Percentiles rank a stretch among this genome's conserved stretches.
Conservation (phyloP, 2,888 invertebrate genomes). For the Troides oblongomaculatus region DNA sequence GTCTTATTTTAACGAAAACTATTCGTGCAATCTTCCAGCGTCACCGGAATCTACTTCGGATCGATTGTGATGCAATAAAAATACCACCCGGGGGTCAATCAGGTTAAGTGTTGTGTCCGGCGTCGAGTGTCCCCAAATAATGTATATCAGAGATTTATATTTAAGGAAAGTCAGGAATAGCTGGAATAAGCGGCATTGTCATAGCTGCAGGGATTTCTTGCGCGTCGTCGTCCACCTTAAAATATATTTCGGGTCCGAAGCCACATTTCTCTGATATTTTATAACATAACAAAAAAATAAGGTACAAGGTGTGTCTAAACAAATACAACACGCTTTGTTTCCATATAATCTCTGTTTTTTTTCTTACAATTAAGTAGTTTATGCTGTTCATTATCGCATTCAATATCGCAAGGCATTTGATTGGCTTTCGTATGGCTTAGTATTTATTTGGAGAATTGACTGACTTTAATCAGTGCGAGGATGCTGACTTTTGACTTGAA, state of each 20-base stretch:
- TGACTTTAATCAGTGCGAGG: conserved; percentile 53
- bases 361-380: no score
- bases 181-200: conserved; percentile 48
- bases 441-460: conserved; percentile 37
- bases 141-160: conserved; percentile 64
- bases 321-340: no score
- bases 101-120: conserved; percentile 68
- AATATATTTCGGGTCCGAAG: conserved; percentile 16
- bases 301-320: no score
- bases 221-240: conserved; percentile 22
- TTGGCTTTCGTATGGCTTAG: no score
- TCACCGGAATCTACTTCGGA: conserved; percentile 42
- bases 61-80: conserved; percentile 62
- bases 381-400: neutral
- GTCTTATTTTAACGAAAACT: conserved; percentile 28
- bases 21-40: conserved; percentile 32
- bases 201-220: conserved; percentile 36
- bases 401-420: conserved; percentile 9
- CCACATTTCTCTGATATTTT: conserved; percentile 8
- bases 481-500: conserved; percentile 15
- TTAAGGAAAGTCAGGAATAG: conserved; percentile 54
- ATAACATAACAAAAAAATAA: no score
- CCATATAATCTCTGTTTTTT: no score
- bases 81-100: conserved; percentile 68
- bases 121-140: conserved; percentile 53